These are phyloP conservation scores for Ferrisia virgata DNA, from an alignment of 2,888 invertebrate species.

Conservation along the genomic window DNA sequence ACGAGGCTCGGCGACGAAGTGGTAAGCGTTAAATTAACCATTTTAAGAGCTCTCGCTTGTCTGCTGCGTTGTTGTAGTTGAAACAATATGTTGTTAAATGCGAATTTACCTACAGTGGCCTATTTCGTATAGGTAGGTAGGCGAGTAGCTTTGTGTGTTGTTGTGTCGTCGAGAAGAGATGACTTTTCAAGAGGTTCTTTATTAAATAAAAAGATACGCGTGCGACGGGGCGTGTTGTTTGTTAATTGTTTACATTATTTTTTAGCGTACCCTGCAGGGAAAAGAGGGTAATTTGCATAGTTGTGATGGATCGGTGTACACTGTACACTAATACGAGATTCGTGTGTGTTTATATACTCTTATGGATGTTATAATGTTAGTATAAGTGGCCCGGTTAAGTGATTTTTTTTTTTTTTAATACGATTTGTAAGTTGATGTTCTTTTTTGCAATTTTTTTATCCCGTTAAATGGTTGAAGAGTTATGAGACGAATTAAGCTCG, in stretches of 20 bases:
- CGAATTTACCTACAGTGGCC: background rate
- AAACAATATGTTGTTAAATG: conserved; percentile 22
- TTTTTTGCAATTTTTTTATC: no score
- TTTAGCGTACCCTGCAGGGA: background rate
- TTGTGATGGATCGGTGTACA: background rate
- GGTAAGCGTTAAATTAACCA: conserved; percentile 17
- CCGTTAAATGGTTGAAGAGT: no score
- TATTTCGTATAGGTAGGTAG: no score
- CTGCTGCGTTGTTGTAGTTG: background rate
- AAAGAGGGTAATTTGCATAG: background rate
- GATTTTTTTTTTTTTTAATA: no score
- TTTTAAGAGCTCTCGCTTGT: background rate
- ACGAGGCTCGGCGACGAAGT: background rate
- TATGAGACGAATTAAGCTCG: no score
- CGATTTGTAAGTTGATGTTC: no score
- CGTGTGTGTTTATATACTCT: background rate
- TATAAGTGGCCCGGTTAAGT: no score
- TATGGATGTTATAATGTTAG: no score
- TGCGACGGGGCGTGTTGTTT: background rate
- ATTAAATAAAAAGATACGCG: background rate
- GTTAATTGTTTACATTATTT: conserved; percentile 4
- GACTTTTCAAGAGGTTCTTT: conserved; percentile 15
- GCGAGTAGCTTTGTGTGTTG: background rate
- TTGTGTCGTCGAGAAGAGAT: background rate
- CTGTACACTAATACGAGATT: background rate